Percentiles rank a stretch among this genome's conserved stretches.
These are phyloP conservation scores for Cryptoprocta ferox DNA, from an alignment of 2,797 vertebrate genomes.

Conservation along the genomic window DNA sequence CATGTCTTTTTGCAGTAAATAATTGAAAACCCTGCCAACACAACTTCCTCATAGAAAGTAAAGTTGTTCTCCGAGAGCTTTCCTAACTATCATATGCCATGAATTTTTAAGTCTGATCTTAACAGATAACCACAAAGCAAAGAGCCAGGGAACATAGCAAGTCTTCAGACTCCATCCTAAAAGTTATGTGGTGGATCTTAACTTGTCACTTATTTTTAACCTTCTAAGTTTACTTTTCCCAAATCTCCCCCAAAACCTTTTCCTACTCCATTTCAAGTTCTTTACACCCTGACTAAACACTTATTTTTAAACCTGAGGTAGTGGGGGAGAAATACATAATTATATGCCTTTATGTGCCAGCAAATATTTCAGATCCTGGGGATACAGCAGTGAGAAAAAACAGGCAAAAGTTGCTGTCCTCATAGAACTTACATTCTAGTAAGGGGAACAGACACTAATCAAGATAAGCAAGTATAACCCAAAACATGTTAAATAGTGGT, in stretches of 20 bases:
- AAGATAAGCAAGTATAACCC: background rate
- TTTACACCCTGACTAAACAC: background rate
- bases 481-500: background rate
- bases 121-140: background rate
- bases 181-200: background rate
- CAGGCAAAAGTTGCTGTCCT: background rate
- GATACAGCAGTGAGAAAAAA: background rate
- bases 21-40: constrained; percentile 48
- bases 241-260: constrained; percentile 8
- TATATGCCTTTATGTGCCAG: background rate
- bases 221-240: constrained; percentile 13
- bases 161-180: background rate
- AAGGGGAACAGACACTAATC: background rate
- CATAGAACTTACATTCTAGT: background rate
- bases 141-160: background rate
- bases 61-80: background rate
- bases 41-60: constrained; percentile 3
- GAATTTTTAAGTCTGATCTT: constrained; percentile 5
- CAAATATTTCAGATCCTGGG: background rate
- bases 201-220: constrained; percentile 3
- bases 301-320: background rate
- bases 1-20: constrained; percentile 22
- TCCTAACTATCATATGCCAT: background rate
- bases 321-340: background rate
- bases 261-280: background rate